Conservation (phyloP, 2,797 vertebrate genomes). For the Craterocephalus amniculus region DNA sequence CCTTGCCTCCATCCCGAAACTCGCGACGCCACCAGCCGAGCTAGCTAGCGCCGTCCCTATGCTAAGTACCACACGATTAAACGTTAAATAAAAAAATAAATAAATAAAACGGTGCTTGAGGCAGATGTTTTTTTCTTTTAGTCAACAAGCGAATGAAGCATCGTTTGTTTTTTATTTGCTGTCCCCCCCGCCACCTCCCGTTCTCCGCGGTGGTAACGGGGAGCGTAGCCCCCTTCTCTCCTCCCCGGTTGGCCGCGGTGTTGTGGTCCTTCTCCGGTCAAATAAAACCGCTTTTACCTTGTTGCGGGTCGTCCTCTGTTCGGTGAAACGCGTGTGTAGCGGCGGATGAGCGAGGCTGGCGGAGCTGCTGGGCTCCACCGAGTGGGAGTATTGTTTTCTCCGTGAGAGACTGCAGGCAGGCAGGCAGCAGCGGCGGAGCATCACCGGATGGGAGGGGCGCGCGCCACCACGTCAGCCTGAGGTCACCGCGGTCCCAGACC, state of each 20-base stretch:
- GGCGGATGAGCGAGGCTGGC: background rate
- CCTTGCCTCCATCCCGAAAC: conserved; percentile 49
- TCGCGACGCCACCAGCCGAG: background rate
- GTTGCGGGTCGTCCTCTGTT: background rate
- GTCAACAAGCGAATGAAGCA: conserved; percentile 18
- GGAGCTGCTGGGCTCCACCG: conserved; percentile 21
- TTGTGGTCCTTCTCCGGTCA: background rate
- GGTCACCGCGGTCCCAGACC: conserved; percentile 55
- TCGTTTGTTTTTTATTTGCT: conserved; percentile 8
- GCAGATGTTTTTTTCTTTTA: conserved; percentile 3
- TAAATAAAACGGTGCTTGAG: rapidly evolving
- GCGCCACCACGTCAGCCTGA: conserved; percentile 64
- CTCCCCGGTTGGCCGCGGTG: background rate
- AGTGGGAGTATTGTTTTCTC: conserved; percentile 19
- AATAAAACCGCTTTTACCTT: conserved; percentile 41
- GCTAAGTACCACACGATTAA: background rate
- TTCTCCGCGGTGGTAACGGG: conserved; percentile 34
- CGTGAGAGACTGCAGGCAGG: conserved; percentile 42
- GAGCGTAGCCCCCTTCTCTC: background rate
- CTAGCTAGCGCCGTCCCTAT: background rate
- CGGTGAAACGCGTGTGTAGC: background rate
- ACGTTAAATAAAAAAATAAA: background rate
- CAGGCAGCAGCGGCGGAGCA: conserved; percentile 51
- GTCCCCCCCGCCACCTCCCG: background rate
- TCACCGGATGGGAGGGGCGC: conserved; percentile 55